Conservation (phyloP, 2,113 vertebrate species). For the Melanostigma gelatinosum region DNA sequence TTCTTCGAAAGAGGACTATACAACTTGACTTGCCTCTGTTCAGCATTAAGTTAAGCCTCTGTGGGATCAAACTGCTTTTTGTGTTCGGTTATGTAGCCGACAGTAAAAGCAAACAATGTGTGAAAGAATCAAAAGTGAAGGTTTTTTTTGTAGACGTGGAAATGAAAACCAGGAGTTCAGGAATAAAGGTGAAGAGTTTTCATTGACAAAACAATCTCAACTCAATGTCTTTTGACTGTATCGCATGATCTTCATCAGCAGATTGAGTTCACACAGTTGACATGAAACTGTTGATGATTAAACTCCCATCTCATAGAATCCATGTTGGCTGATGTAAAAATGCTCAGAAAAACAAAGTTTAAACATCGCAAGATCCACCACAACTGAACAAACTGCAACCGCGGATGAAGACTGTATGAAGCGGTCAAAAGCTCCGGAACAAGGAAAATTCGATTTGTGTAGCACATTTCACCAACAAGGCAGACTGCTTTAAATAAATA, state of each 20-base stretch:
- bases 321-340: not conserved
- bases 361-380: not conserved
- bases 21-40: constrained; percentile 65
- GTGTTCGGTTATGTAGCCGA: constrained; percentile 35
- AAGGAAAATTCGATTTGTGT: not conserved
- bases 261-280: not conserved
- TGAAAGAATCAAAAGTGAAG: constrained; percentile 27
- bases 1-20: constrained; percentile 59
- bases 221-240: not conserved
- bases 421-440: not conserved
- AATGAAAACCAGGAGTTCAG: constrained; percentile 31
- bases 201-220: not conserved
- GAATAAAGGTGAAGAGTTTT: not conserved
- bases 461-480: not conserved
- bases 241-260: not conserved
- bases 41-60: constrained; percentile 52
- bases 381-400: not conserved
- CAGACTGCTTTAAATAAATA: not conserved
- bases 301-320: not conserved
- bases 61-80: constrained; percentile 58
- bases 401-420: not conserved
- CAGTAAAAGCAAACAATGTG: constrained; percentile 5
- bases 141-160: not conserved
- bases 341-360: not conserved
- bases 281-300: not conserved